phyloP scores from a whole-genome alignment of 1,140 invertebrate genomes.

The Leucophenga varia region DNA sequence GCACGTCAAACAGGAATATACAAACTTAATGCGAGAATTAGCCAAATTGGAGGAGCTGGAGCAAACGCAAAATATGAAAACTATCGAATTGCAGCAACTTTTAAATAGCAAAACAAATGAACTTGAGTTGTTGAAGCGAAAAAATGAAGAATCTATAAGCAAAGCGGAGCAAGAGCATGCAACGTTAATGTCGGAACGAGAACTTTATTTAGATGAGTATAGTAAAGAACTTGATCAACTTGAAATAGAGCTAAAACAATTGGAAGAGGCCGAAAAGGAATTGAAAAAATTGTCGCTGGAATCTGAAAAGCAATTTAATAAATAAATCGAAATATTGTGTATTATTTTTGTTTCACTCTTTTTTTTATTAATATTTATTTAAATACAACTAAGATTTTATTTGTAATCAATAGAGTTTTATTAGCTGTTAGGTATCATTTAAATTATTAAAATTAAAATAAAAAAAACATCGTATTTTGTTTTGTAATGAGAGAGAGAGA shows the following conservation, averaged over 20 bases:
- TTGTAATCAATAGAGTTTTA: too few species aligned
- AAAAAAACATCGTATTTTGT: too few species aligned
- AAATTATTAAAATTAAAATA: too few species aligned
- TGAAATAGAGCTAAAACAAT: slow-evolving; percentile 2
- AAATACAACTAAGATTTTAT: too few species aligned
- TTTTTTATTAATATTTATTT: too few species aligned
- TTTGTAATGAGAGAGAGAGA: too few species aligned
- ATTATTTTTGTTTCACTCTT: too few species aligned
- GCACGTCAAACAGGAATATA: slow-evolving; percentile 1
- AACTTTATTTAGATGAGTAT: not conserved
- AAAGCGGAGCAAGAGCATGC: not conserved
- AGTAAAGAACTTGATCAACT: not conserved
- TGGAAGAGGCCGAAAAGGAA: slow-evolving; percentile 5
- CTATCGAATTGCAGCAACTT: not conserved
- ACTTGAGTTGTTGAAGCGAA: not conserved
- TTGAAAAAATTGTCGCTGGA: slow-evolving; percentile 18
- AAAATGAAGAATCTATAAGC: too few species aligned
- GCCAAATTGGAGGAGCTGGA: slow-evolving; percentile 3
- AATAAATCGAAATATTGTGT: too few species aligned
- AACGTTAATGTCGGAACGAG: not conserved
- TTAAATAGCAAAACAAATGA: not conserved
- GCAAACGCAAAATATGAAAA: not conserved
- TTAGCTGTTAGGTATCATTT: too few species aligned
- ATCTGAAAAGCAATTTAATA: too few species aligned
- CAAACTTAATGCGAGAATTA: slow-evolving; percentile 3